Evolutionary conservation across 2,113 vertebrate genomes (phyloP).

Genomic region (Lophotis ruficrista): DNA sequence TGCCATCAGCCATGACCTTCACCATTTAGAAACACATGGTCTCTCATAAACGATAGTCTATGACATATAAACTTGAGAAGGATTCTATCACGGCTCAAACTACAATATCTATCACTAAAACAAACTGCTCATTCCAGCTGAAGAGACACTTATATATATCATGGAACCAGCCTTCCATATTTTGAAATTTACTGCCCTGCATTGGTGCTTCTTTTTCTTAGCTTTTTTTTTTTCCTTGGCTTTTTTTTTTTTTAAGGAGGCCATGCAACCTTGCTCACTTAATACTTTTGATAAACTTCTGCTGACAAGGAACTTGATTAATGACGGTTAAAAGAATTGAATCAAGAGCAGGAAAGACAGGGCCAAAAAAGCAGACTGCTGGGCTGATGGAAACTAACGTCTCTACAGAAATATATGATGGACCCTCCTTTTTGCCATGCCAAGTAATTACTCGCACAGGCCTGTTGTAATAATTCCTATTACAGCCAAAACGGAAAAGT

Average conservation of each 20-base stretch:
- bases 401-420: constrained; percentile 93
- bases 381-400: constrained; percentile 91
- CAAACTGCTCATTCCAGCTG: constrained; percentile 83
- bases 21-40: constrained; percentile 82
- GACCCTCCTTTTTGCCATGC: constrained; percentile 90
- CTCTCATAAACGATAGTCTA: constrained; percentile 79
- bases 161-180: constrained; percentile 79
- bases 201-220: constrained; percentile 50
- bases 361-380: constrained; percentile 83
- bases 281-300: constrained; percentile 94
- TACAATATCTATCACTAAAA: constrained; percentile 87
- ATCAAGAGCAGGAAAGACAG: constrained; percentile 92
- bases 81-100: constrained; percentile 80
- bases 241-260: constrained; percentile 71
- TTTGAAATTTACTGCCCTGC: constrained; percentile 81
- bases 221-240: neutral
- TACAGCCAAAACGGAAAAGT: constrained; percentile 99
- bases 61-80: constrained; percentile 78
- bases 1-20: constrained; percentile 86
- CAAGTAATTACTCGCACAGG: constrained; percentile 98
- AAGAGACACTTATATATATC: constrained; percentile 85
- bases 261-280: constrained; percentile 80
- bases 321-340: constrained; percentile 94
- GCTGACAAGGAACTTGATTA: constrained; percentile 90
- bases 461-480: constrained; percentile 99